phyloP scores from a whole-genome alignment of 1,140 invertebrate species.

The Drosophila insularis region DNA sequence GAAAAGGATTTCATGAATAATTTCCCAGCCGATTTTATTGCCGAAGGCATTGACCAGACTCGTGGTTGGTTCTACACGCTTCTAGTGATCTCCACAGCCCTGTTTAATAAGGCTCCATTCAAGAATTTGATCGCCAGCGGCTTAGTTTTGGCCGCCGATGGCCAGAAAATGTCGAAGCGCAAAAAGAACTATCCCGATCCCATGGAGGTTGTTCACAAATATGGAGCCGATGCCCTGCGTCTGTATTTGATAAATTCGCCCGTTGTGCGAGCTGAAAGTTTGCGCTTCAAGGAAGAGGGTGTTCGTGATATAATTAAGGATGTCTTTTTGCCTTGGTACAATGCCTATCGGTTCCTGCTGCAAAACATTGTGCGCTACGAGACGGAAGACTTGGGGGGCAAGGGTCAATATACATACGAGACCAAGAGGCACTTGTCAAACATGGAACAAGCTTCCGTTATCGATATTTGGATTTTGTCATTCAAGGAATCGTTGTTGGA shows the following conservation, averaged over 20 bases:
- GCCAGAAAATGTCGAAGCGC: slow-evolving; percentile 99
- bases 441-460: slow-evolving; percentile 88
- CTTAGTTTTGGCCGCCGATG: slow-evolving; percentile 96
- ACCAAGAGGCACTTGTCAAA: slow-evolving; percentile 83
- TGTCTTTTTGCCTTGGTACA: slow-evolving; percentile 99
- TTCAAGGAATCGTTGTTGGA: slow-evolving; percentile 96
- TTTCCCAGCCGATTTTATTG: slow-evolving; percentile 99
- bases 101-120: slow-evolving; percentile 98
- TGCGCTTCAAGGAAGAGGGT: slow-evolving; percentile 98
- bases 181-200: slow-evolving; percentile 99
- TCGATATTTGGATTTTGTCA: slow-evolving; percentile 99
- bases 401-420: slow-evolving; percentile 85
- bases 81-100: slow-evolving; percentile 96
- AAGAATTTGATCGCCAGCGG: slow-evolving; percentile 99
- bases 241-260: slow-evolving; percentile 99
- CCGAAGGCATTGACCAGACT: slow-evolving; percentile 99
- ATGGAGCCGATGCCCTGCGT: slow-evolving; percentile 97
- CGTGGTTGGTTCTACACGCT: slow-evolving; percentile 99
- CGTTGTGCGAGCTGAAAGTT: slow-evolving; percentile 97
- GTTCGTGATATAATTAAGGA: slow-evolving; percentile 98
- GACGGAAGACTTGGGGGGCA: slow-evolving; percentile 86
- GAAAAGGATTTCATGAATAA: slow-evolving; percentile 94
- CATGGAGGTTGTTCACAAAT: slow-evolving; percentile 94
- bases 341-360: slow-evolving; percentile 97
- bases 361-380: slow-evolving; percentile 95